A percentile compares a stretch with the other conserved stretches of the same genome.
These are phyloP conservation scores for Hemithea aestivaria DNA, from an alignment of 2,888 invertebrate species.

Conservation along the genomic window DNA sequence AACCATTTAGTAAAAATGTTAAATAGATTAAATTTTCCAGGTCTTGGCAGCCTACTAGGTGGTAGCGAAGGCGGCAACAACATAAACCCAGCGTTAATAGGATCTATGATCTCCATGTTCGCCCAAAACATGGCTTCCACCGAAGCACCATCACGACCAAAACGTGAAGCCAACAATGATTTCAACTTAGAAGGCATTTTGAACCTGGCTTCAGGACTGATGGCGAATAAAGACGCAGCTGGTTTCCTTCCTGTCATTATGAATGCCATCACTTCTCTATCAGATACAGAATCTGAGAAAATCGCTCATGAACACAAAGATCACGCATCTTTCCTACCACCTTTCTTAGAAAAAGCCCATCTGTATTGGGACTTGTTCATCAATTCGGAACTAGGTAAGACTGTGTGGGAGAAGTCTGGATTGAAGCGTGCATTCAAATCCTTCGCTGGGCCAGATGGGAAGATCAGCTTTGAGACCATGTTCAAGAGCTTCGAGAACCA, in stretches of 20 bases:
- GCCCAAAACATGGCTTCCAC: slow-evolving; percentile 57
- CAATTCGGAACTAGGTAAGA: slow-evolving; percentile 87
- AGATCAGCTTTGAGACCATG: slow-evolving; percentile 84
- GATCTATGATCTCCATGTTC: slow-evolving; percentile 68
- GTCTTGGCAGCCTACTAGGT: slow-evolving; percentile 77
- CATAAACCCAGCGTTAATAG: slow-evolving; percentile 76
- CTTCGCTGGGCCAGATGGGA: slow-evolving; percentile 84
- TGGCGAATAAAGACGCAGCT: slow-evolving; percentile 62
- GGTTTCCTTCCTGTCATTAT: slow-evolving; percentile 83
- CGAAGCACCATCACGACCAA: slow-evolving; percentile 45
- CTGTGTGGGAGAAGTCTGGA: slow-evolving; percentile 86
- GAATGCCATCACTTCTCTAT: slow-evolving; percentile 81
- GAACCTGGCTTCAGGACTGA: slow-evolving; percentile 75
- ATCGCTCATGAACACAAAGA: slow-evolving; percentile 82
- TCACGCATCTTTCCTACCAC: slow-evolving; percentile 86
- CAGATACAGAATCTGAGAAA: slow-evolving; percentile 80
- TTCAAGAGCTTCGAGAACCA: slow-evolving; percentile 89
- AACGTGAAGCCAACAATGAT: slow-evolving; percentile 56
- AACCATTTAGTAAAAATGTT: too few relatives aligned
- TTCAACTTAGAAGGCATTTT: slow-evolving; percentile 76
- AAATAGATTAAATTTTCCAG: too few relatives aligned
- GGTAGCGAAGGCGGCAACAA: slow-evolving; percentile 79
- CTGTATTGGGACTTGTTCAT: slow-evolving; percentile 88
- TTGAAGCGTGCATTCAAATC: slow-evolving; percentile 82
- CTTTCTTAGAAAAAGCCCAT: slow-evolving; percentile 80